These are phyloP conservation scores for Dasypus novemcinctus DNA, from an alignment of 2,113 vertebrate genomes.

Conservation along the genomic window DNA sequence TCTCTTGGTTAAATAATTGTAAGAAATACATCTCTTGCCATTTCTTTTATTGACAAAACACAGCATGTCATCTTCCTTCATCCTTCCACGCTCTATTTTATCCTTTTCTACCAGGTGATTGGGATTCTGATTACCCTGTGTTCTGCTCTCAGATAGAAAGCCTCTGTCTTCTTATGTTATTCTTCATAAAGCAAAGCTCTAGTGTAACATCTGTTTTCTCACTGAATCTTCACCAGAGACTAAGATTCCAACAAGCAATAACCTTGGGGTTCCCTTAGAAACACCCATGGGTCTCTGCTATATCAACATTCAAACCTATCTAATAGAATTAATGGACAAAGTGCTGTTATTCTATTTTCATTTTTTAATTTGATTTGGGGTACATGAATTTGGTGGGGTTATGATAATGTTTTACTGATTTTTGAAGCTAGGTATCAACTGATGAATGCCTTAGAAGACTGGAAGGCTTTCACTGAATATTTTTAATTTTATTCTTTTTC, in stretches of 20 bases:
- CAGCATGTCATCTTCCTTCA: constrained; percentile 81
- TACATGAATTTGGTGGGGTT: neutral
- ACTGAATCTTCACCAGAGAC: constrained; percentile 76
- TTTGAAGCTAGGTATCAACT: neutral
- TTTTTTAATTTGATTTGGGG: constrained; percentile 60
- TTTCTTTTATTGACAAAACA: constrained; percentile 86
- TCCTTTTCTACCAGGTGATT: constrained; percentile 75
- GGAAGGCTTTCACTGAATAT: neutral
- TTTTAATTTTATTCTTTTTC: neutral
- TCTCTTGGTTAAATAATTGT: constrained; percentile 83
- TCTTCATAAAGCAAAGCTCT: constrained; percentile 78
- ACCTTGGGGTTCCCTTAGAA: constrained; percentile 53
- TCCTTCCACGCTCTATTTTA: constrained; percentile 79
- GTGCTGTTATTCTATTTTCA: constrained; percentile 32
- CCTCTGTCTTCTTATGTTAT: constrained; percentile 79
- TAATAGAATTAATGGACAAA: constrained; percentile 64
- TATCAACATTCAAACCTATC: constrained; percentile 38
- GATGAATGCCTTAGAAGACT: neutral
- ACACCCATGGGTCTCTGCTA: constrained; percentile 22
- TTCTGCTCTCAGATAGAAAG: constrained; percentile 80
- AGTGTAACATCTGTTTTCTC: constrained; percentile 80
- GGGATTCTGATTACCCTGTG: constrained; percentile 79
- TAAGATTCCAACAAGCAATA: constrained; percentile 64
- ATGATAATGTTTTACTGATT: neutral
- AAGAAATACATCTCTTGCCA: constrained; percentile 82